Percentiles rank a stretch among this genome's conserved stretches.
Evolutionary conservation across 1,140 invertebrate species (phyloP).

Genomic region (Drosophila baimaii): DNA sequence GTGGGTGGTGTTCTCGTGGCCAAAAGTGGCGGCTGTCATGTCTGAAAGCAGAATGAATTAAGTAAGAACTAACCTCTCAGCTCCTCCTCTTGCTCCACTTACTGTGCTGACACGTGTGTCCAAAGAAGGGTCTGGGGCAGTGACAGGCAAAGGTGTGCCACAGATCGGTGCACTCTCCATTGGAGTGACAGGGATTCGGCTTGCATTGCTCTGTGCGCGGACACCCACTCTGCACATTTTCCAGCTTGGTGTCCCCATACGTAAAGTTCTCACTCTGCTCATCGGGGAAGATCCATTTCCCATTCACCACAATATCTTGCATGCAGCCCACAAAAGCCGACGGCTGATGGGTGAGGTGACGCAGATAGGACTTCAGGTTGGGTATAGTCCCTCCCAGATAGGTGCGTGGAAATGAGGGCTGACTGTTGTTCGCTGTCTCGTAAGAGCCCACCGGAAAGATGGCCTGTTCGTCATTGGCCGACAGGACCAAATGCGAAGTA

Average conservation of each 20-base stretch:
- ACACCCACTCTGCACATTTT: slow-evolving; percentile 89
- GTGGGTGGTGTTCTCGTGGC: slow-evolving; percentile 91
- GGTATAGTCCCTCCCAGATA: slow-evolving; percentile 91
- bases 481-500: slow-evolving; percentile 92
- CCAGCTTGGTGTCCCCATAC: slow-evolving; percentile 74
- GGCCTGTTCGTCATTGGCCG: slow-evolving; percentile 94
- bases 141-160: slow-evolving; percentile 95
- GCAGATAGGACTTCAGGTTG: slow-evolving; percentile 86
- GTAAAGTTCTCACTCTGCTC: slow-evolving; percentile 51
- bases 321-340: slow-evolving; percentile 95
- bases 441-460: slow-evolving; percentile 94
- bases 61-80: rapidly evolving
- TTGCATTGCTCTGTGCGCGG: slow-evolving; percentile 91
- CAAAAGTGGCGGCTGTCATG: slow-evolving; percentile 95
- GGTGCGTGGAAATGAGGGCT: slow-evolving; percentile 92
- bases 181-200: slow-evolving; percentile 93
- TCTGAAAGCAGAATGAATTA: slow-evolving; percentile 84
- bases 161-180: slow-evolving; percentile 93
- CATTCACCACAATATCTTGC: slow-evolving; percentile 95
- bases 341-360: slow-evolving; percentile 88
- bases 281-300: slow-evolving; percentile 88
- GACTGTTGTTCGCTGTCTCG: slow-evolving; percentile 89
- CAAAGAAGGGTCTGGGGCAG: slow-evolving; percentile 94
- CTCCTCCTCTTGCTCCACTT: slow-evolving; percentile 76
- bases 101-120: slow-evolving; percentile 94